phyloP scores from a whole-genome alignment of 92 coral and sea anemone genomes.

The Isaurus tuberculatus region DNA sequence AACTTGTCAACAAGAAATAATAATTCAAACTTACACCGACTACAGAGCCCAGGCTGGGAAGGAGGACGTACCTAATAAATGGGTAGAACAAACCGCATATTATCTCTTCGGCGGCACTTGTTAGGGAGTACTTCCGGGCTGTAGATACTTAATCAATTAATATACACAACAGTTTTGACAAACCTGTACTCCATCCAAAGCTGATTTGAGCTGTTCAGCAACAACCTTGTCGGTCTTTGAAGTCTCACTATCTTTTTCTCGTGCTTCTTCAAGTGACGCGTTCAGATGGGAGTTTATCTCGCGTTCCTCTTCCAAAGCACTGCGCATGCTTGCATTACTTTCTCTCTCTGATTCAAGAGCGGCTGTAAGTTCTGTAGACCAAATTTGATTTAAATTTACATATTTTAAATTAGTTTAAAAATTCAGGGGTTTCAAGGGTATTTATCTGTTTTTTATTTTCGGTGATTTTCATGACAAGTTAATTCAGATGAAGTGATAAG shows the following conservation, averaged over 20 bases:
- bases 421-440: too few species aligned
- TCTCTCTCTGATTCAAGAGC: conserved; percentile 84
- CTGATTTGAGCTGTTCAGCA: conserved; percentile 85
- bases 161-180: neutral
- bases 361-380: conserved; percentile 73
- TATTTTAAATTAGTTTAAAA: neutral
- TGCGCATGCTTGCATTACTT: conserved; percentile 77
- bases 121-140: too few species aligned
- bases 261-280: conserved; percentile 73
- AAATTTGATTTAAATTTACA: neutral
- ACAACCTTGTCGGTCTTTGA: conserved; percentile 78
- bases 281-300: conserved; percentile 70
- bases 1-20: too few species aligned
- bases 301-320: conserved; percentile 87
- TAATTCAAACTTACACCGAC: too few species aligned
- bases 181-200: conserved; percentile 97
- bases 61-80: too few species aligned
- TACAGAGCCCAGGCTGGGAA: too few species aligned
- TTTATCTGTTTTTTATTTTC: too few species aligned
- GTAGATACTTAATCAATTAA: neutral
- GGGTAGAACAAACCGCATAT: too few species aligned
- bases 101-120: too few species aligned
- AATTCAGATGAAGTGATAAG: too few species aligned
- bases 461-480: too few species aligned
- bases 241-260: conserved; percentile 60